Conservation (phyloP, 2,797 vertebrate species). For the Champsocephalus gunnari region DNA sequence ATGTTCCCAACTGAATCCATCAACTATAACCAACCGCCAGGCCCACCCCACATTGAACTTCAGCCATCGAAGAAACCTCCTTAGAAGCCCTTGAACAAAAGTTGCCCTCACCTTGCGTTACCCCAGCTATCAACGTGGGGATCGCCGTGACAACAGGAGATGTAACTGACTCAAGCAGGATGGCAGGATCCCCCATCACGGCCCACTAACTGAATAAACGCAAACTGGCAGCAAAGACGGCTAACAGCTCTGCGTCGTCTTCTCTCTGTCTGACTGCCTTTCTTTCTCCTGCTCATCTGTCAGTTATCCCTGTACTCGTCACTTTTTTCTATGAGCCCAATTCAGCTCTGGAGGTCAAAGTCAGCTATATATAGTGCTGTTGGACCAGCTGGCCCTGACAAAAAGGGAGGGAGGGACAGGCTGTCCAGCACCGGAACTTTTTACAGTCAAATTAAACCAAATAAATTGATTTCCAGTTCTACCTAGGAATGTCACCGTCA, state of each 20-base stretch:
- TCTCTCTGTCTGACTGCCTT: constrained; percentile 1
- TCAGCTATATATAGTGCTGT: constrained; percentile 69
- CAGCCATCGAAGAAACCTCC: constrained; percentile 23
- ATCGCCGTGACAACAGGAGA: constrained; percentile 19
- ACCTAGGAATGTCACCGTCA: too few relatives aligned
- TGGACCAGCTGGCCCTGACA: constrained; percentile 68
- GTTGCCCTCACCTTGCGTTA: constrained; percentile 63
- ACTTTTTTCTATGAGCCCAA: constrained; percentile 32
- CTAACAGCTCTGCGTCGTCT: background rate
- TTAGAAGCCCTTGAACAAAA: background rate
- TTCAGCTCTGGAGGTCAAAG: constrained; percentile 54
- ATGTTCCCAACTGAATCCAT: background rate
- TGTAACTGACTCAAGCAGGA: constrained; percentile 26
- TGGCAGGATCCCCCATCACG: constrained; percentile 69
- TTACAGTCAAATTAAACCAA: too few relatives aligned
- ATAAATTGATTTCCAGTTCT: too few relatives aligned
- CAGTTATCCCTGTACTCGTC: constrained; percentile 18
- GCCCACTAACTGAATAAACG: background rate
- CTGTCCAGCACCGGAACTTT: background rate
- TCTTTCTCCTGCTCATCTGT: constrained; percentile 39
- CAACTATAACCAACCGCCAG: background rate
- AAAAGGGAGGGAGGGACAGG: constrained; percentile 26
- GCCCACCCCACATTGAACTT: constrained; percentile 34
- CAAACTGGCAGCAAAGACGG: background rate
- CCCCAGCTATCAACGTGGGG: constrained; percentile 35